Evolutionary conservation across 2,888 invertebrate genomes (phyloP), one percentile per base, ranked within the genome.

Genomic region (Isotomurus palustris): DNA sequence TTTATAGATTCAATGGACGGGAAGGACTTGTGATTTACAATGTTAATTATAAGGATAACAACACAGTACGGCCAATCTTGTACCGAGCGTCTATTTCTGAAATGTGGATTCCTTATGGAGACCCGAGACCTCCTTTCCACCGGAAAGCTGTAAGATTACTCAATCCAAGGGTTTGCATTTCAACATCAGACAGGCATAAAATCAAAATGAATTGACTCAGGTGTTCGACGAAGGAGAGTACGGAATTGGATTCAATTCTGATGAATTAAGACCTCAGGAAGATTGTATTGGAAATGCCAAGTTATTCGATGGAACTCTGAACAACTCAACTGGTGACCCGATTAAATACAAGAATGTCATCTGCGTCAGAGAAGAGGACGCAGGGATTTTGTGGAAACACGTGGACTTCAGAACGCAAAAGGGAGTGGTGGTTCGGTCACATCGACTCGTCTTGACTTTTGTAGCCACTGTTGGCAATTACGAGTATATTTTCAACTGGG

Each of bases 331-430:
- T 25, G 66, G 66, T 27, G 58, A 63, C 27, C 57, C 63, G 2
- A 43, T 27, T 14, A 22, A 49, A 2, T 53, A 61, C n/a, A 61
- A 63, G 36, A 64, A 66, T 53, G 66, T 66, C 17, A 50, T 68
- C 12, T 68, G 68, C 45, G 36, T 68, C 17, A 63, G 66, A 35
- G 68, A 68, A 50, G 68, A 68, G 43, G 68, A 68, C 40, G 63
- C 50, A 1, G 68, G 68, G 58, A 43, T 28, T 27, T 51, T 62
- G 1, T 63, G 60, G 52, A 68, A 68, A 40, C 68, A 68, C 48
- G 63, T 60, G 1, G 66, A 68, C 22, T 68, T 55, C 35, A 51
- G 68, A 1, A 65, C 53, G 10, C 59, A 60, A 6, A 63, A 66
- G 24, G 63, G 56, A 2, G 53, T 52, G 27, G 50, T 59, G 1